phyloP scores from a whole-genome alignment of 2,888 invertebrate genomes.

The Yponomeuta evonymella region DNA sequence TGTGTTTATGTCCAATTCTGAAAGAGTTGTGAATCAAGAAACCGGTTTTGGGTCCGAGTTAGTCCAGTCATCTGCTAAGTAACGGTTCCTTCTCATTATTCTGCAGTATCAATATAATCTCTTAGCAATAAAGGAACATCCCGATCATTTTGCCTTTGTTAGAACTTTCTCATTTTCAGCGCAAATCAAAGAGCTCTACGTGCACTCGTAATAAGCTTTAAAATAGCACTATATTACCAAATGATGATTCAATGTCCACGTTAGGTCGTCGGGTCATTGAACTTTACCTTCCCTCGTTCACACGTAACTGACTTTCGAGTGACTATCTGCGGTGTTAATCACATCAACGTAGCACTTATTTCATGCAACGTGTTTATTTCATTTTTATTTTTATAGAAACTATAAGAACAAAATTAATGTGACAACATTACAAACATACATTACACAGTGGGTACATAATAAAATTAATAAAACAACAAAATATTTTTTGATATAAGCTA shows the following conservation, averaged over 20 bases:
- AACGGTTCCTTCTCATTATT: not conserved
- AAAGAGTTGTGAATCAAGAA: not conserved
- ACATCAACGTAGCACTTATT: not conserved
- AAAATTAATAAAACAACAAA: too few species aligned
- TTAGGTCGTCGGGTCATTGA: slow-evolving; percentile 5
- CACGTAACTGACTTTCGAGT: not conserved
- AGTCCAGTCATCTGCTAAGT: not conserved
- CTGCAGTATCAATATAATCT: not conserved
- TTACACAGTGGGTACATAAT: too few species aligned
- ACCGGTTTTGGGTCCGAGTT: not conserved
- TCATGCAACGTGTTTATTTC: too few species aligned
- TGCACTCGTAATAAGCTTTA: not conserved
- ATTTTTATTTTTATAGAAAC: too few species aligned
- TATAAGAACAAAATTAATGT: too few species aligned
- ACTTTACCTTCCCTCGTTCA: not conserved
- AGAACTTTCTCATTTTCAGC: not conserved
- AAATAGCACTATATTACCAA: not conserved
- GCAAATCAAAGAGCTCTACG: not conserved
- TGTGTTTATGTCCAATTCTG: too few species aligned
- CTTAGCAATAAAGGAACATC: not conserved
- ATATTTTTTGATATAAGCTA: too few species aligned
- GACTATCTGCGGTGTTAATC: not conserved
- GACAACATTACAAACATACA: too few species aligned
- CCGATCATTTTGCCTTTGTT: not conserved
- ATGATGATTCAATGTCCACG: slow-evolving; percentile 13